These are phyloP conservation scores for Pipistrellus nathusii DNA, from an alignment of 2,797 vertebrate genomes.

Conservation along the genomic window DNA sequence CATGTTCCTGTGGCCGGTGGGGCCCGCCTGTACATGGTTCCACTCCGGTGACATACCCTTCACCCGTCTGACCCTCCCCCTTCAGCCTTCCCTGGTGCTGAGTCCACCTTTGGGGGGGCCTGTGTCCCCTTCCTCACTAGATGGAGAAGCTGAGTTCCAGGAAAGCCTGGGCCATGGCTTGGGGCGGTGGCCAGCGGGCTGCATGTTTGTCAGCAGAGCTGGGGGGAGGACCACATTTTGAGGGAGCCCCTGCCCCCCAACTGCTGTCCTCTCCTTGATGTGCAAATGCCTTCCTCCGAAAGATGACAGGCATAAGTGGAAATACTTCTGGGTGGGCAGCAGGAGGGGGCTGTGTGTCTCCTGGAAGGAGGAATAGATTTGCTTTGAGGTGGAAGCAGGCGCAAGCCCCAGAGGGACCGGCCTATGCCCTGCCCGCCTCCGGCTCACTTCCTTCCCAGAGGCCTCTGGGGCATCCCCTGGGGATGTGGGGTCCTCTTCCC, in stretches of 20 bases:
- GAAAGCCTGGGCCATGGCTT: neutral
- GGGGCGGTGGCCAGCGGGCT: neutral
- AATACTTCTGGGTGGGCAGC: neutral
- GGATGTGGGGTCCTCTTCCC: neutral
- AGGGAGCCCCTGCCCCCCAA: neutral
- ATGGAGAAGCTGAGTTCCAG: neutral
- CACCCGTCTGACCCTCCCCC: neutral
- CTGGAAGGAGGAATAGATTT: neutral
- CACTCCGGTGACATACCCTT: rapidly evolving
- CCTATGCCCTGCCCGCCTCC: neutral
- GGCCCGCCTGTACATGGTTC: neutral
- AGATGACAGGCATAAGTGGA: neutral
- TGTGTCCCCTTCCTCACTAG: neutral
- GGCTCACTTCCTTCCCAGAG: constrained; percentile 58
- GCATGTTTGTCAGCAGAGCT: neutral
- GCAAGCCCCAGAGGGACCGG: neutral
- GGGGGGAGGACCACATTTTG: neutral
- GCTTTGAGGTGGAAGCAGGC: neutral
- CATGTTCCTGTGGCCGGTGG: neutral
- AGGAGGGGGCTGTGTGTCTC: neutral
- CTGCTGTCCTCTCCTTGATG: neutral
- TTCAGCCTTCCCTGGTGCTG: neutral
- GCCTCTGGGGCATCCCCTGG: neutral
- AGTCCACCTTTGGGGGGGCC: too few species aligned
- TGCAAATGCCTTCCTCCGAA: neutral